These are phyloP conservation scores for Mythimna lalbum DNA, from an alignment of 2,888 invertebrate species.

Conservation along the genomic window DNA sequence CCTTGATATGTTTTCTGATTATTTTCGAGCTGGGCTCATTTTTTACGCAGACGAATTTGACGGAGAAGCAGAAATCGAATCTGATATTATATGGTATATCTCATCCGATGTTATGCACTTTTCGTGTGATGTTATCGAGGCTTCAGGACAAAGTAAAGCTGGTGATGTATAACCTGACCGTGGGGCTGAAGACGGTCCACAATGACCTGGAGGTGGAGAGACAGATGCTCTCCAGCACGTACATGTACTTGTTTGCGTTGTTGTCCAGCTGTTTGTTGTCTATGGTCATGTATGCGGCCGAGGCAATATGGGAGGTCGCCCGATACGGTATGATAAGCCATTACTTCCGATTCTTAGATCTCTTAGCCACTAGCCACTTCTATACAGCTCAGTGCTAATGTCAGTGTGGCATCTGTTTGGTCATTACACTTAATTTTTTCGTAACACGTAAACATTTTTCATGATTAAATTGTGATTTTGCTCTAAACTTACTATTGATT, in stretches of 20 bases:
- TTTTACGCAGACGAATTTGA: conserved; percentile 68
- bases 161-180: conserved; percentile 64
- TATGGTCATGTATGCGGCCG: conserved; percentile 64
- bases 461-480: too few relatives aligned
- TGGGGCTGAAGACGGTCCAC: conserved; percentile 67
- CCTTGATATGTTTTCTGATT: conserved; percentile 60
- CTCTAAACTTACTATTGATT: background rate
- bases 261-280: conserved; percentile 47
- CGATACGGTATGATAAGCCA: conserved; percentile 50
- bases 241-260: conserved; percentile 63
- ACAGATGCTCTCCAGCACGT: conserved; percentile 71
- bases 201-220: conserved; percentile 73
- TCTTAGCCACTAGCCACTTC: background rate
- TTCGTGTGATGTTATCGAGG: conserved; percentile 58
- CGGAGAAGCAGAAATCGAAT: conserved; percentile 67
- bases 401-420: background rate
- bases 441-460: background rate
- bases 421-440: background rate
- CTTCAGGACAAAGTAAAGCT: conserved; percentile 59
- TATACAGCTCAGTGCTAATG: background rate
- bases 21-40: conserved; percentile 65
- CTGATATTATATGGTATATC: conserved; percentile 66
- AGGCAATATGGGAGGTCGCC: conserved; percentile 58
- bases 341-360: background rate
- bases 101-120: conserved; percentile 67